Conservation (phyloP, 2,797 vertebrate species). For the Anguilla megastoma region DNA sequence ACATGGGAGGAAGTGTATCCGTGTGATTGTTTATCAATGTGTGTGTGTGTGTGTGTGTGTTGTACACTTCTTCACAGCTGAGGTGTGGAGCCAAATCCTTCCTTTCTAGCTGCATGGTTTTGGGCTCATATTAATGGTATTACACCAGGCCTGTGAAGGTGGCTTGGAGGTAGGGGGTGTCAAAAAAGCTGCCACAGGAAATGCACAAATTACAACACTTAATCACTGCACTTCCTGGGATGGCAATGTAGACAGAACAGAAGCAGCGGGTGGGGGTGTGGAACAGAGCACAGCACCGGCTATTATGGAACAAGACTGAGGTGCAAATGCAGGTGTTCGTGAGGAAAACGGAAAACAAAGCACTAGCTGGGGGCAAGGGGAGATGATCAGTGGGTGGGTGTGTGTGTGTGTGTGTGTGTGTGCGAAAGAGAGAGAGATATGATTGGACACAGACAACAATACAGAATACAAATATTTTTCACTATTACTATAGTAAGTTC, state of each 20-base stretch:
- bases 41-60: constrained; percentile 2
- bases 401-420: not conserved
- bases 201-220: not conserved
- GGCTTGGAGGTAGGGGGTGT: not conserved
- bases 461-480: not conserved
- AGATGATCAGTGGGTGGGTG: not conserved
- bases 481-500: not conserved
- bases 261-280: not conserved
- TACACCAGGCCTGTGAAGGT: not conserved
- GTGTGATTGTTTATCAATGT: not conserved
- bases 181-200: constrained; percentile 1
- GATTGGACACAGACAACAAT: no score
- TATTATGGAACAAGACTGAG: not conserved
- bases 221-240: not conserved
- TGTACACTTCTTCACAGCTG: not conserved
- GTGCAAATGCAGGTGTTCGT: not conserved
- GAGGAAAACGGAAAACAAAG: not conserved
- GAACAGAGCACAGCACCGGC: not conserved
- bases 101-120: not conserved
- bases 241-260: not conserved
- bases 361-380: not conserved
- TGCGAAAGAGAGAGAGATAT: not conserved
- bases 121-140: not conserved
- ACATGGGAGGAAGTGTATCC: not conserved
- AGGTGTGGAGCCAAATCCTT: not conserved